Evolutionary conservation across 2,797 vertebrate species (phyloP).

Genomic region (Melopsittacus undulatus): DNA sequence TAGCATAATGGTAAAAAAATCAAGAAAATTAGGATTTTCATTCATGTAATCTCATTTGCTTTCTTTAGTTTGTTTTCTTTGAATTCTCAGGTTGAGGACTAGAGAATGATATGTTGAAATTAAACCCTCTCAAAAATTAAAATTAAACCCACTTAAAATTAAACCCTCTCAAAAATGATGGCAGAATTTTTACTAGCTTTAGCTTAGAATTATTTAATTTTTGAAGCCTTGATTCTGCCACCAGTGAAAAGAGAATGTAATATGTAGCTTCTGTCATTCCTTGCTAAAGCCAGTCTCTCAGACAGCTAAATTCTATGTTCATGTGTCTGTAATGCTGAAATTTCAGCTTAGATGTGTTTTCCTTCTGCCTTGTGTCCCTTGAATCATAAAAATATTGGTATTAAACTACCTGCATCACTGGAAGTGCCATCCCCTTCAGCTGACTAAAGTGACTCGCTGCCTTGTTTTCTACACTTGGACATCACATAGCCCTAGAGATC

Average conservation of each 20-base stretch:
- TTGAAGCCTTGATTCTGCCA: neutral
- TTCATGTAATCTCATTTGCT: neutral
- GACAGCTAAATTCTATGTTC: neutral
- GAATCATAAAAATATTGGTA: slow-evolving; percentile 11
- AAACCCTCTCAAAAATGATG: neutral
- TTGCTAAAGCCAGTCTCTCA: neutral
- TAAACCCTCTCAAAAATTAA: neutral
- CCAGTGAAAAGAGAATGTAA: neutral
- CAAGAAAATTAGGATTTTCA: neutral
- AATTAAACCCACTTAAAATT: neutral
- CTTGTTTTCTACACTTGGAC: neutral
- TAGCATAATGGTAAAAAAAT: neutral
- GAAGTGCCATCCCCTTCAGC: neutral
- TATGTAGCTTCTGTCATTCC: neutral
- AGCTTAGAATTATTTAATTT: neutral
- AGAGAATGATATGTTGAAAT: neutral
- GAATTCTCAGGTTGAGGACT: neutral
- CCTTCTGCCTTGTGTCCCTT: neutral
- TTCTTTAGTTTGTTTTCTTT: neutral
- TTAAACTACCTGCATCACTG: neutral
- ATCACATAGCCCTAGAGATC: slow-evolving; percentile 11
- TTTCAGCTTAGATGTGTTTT: neutral
- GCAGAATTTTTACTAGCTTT: neutral
- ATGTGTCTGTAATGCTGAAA: neutral
- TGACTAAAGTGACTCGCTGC: neutral